A percentile compares a stretch with the other conserved stretches of the same genome.
These are phyloP conservation scores for Tenthredo mesomela DNA, from an alignment of 2,888 invertebrate genomes.

Conservation along the genomic window DNA sequence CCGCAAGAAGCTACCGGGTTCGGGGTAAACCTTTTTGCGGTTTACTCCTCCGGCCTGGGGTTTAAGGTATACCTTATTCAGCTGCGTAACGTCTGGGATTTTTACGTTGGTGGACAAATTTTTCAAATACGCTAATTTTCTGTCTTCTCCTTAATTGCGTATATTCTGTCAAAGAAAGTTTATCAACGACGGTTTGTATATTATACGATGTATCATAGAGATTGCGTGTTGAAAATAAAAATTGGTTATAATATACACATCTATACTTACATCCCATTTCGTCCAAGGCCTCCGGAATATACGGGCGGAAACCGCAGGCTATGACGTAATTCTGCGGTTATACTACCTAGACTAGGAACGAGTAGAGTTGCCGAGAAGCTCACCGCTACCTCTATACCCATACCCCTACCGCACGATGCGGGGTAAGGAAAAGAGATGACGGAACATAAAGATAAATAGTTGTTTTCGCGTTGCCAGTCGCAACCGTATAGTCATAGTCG, in stretches of 20 bases:
- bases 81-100: not conserved
- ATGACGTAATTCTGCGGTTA: slow-evolving; percentile 29
- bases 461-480: slow-evolving; percentile 34
- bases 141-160: too few species aligned
- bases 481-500: not conserved
- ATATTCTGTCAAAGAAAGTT: too few species aligned
- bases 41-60: not conserved
- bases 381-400: not conserved
- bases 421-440: slow-evolving; percentile 23
- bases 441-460: slow-evolving; percentile 35
- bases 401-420: not conserved
- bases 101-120: not conserved
- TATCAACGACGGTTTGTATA: too few species aligned
- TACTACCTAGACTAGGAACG: not conserved
- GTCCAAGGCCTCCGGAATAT: slow-evolving; percentile 15
- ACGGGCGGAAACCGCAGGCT: slow-evolving; percentile 20
- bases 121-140: not conserved
- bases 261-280: not conserved
- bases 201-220: too few species aligned
- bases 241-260: not conserved
- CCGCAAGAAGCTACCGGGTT: slow-evolving; percentile 45
- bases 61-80: not conserved
- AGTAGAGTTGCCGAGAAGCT: not conserved
- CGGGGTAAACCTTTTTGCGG: slow-evolving; percentile 42
- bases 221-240: too few species aligned